Conservation (phyloP, 2,797 vertebrate species). For the Anas bahamensis region DNA sequence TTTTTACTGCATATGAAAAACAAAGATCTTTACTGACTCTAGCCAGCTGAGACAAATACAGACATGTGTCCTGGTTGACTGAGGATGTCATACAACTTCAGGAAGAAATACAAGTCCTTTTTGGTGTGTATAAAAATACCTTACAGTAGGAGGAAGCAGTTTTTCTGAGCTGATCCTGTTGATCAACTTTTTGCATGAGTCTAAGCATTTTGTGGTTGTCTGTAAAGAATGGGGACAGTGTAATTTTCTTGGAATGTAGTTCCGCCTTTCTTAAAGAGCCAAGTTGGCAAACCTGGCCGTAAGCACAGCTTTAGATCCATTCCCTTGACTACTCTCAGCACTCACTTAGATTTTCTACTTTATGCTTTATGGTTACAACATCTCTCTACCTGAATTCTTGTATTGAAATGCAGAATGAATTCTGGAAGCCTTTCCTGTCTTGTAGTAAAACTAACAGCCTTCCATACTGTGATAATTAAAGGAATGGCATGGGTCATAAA, state of each 20-base stretch:
- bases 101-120: not conserved
- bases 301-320: conserved; percentile 45
- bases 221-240: not conserved
- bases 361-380: not conserved
- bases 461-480: conserved; percentile 57
- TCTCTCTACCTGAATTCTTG: conserved; percentile 16
- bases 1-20: not conserved
- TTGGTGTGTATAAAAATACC: not conserved
- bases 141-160: not conserved
- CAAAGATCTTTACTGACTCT: not conserved
- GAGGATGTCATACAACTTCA: not conserved
- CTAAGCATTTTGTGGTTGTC: conserved; percentile 16
- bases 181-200: conserved; percentile 11
- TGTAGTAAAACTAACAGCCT: conserved; percentile 44
- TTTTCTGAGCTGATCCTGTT: not conserved
- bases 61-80: not conserved
- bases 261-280: conserved; percentile 28
- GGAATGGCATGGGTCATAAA: conserved; percentile 55
- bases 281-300: conserved; percentile 55
- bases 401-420: conserved; percentile 37
- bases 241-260: conserved; percentile 46
- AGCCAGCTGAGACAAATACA: not conserved
- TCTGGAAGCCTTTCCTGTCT: conserved; percentile 33
- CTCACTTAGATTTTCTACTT: conserved; percentile 8
- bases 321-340: not conserved